Base-by-base conservation (phyloP, 1,140 invertebrate genomes). In the Wiebesia pumilae region DNA sequence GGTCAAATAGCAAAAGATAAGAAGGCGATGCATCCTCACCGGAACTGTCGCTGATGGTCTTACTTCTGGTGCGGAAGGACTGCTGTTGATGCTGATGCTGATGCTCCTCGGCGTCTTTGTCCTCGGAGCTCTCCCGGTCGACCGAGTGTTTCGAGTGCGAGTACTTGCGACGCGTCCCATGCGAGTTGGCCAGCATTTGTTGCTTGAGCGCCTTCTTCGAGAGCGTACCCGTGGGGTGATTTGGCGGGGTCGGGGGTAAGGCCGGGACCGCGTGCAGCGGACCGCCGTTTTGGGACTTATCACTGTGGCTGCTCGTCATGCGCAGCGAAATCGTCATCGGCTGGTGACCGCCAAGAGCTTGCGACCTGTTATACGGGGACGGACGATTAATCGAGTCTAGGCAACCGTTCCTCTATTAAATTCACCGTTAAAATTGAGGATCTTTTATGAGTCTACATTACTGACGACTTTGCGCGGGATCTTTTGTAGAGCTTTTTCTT, bases 121-220 rank as follows among this genome's bases (percentile, higher is more conserved):
- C 92, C 80, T 94, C 91, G 51, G 93, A 91, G 81, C 92, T 93
- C 90, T 97, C 97, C 85, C 97, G 97, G 91, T 98, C 97, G 80
- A 98, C 97, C 89, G 97, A 96, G 67, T 97, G 97, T 85, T 98
- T 97, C 62, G 98, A 98, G 90, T 98, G 97, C 3, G 83, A 95
- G 90, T 98, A 98, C 78, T 96, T 96, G 88, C 96, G 95, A 51
- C 96, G 96, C 69, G 96, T 95, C 88, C 96, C 95, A 90, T 97
- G 96, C 3, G 96, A 95, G 90, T 96, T 97, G 47, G 96, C 96
- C 83, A 97, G 93, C 38, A 95, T 93, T 93, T 96, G 91, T 0
- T 91, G 91, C 58, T 94, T 93, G 16, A 88, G 84, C 73, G 88
- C 90, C 88, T 91, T 93, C 89, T 94, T 95, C 84, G 91, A 94